These are phyloP conservation scores for Stomatorhinus walkeri DNA, from an alignment of 2,797 vertebrate species.

Conservation along the genomic window DNA sequence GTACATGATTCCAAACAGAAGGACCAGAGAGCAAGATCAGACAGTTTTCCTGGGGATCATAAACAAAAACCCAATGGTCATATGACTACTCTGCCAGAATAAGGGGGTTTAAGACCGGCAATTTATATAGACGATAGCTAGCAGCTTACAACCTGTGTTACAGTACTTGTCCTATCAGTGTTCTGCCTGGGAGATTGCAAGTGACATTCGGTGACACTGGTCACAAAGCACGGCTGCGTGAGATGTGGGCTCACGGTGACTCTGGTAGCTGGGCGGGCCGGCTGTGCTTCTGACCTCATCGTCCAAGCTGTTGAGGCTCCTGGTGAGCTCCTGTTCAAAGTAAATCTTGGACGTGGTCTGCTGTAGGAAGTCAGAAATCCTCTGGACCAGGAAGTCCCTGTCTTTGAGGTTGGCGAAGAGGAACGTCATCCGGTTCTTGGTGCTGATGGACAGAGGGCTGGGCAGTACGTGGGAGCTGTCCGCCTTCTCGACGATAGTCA, in stretches of 20 bases:
- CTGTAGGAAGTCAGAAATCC: slow-evolving; percentile 95
- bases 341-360: slow-evolving; percentile 90
- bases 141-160: neutral
- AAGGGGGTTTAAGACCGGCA: neutral
- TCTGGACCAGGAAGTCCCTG: slow-evolving; percentile 92
- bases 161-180: neutral
- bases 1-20: neutral
- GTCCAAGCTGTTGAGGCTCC: slow-evolving; percentile 84
- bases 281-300: slow-evolving; percentile 70
- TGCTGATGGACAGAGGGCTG: slow-evolving; percentile 93
- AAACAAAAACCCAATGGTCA: neutral
- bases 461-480: slow-evolving; percentile 94
- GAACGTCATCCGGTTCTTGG: slow-evolving; percentile 95
- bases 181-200: neutral
- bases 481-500: slow-evolving; percentile 95
- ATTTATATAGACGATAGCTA: neutral
- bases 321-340: slow-evolving; percentile 75
- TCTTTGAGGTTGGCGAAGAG: slow-evolving; percentile 96
- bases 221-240: neutral
- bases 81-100: neutral
- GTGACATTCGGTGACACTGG: neutral
- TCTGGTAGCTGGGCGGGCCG: neutral
- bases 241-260: too few relatives aligned
- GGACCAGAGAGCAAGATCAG: neutral
- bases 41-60: neutral